Conservation (phyloP, 2,888 invertebrate species). For the Poecilobothrus nobilitatus region DNA sequence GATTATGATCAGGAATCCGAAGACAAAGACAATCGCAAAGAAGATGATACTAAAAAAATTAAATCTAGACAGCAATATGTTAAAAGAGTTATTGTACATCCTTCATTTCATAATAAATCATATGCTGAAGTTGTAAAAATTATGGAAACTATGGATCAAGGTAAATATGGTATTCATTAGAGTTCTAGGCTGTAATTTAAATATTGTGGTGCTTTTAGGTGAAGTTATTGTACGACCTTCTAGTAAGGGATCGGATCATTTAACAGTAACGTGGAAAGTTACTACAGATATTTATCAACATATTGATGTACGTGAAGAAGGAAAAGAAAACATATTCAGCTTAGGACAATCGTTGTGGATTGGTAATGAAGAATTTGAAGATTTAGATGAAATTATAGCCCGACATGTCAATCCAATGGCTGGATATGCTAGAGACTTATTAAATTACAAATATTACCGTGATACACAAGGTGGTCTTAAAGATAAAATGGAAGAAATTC, state of each 20-base stretch:
- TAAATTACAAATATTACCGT: slow-evolving; percentile 85
- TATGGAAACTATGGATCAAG: slow-evolving; percentile 88
- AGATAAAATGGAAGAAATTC: slow-evolving; percentile 77
- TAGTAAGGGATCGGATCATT: slow-evolving; percentile 90
- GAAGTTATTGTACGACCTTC: slow-evolving; percentile 95
- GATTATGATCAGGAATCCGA: slow-evolving; percentile 85
- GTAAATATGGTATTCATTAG: neutral
- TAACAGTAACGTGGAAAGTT: slow-evolving; percentile 99
- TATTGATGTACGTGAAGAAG: slow-evolving; percentile 90
- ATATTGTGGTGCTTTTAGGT: slow-evolving; percentile 36
- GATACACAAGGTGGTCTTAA: slow-evolving; percentile 67
- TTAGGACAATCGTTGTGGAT: slow-evolving; percentile 84
- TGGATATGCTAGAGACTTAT: slow-evolving; percentile 78
- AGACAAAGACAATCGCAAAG: slow-evolving; percentile 67
- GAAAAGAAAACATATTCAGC: slow-evolving; percentile 93
- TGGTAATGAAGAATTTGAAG: slow-evolving; percentile 89
- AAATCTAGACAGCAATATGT: slow-evolving; percentile 80
- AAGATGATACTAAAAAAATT: slow-evolving; percentile 72
- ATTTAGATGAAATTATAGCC: slow-evolving; percentile 98
- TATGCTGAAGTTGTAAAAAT: slow-evolving; percentile 86
- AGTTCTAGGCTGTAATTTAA: neutral
- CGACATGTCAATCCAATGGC: slow-evolving; percentile 96
- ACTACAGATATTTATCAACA: slow-evolving; percentile 90
- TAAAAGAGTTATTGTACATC: slow-evolving; percentile 95
- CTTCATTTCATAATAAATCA: slow-evolving; percentile 93